A percentile compares a stretch with the other conserved stretches of the same genome.
Conservation (phyloP, 2,888 invertebrate genomes). For the Heliconius ethilla region DNA sequence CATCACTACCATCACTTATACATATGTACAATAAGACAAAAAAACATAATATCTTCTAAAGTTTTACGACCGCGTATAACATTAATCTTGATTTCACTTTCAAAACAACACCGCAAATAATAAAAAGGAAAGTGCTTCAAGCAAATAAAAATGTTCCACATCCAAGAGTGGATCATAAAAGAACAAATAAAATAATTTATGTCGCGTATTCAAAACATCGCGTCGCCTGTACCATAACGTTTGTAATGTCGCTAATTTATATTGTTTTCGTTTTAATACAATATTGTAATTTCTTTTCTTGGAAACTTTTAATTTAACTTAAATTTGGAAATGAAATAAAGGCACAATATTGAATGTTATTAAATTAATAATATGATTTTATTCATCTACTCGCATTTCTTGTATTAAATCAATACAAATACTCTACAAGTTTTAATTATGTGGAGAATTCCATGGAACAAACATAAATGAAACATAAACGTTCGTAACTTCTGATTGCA, state of each 20-base stretch:
- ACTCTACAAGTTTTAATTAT: too few species aligned
- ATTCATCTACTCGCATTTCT: too few species aligned
- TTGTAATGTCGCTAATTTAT: constrained; percentile 30
- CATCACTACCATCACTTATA: background rate
- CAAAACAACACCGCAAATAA: constrained; percentile 22
- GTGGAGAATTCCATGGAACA: too few species aligned
- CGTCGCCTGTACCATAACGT: constrained; percentile 26
- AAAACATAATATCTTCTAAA: background rate
- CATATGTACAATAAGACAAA: background rate
- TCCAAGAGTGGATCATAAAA: constrained; percentile 31
- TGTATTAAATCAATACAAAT: too few species aligned
- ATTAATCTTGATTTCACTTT: constrained; percentile 30
- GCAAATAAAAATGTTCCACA: constrained; percentile 6
- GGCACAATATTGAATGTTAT: background rate
- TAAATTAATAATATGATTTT: background rate
- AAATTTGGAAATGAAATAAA: background rate
- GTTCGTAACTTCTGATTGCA: too few species aligned
- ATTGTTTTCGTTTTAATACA: background rate
- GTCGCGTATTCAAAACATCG: constrained; percentile 25
- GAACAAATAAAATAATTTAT: constrained; percentile 37
- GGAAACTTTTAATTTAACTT: background rate
- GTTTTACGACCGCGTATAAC: background rate
- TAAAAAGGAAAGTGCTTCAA: constrained; percentile 12
- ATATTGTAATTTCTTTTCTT: background rate
- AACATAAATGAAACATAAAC: too few species aligned